A percentile compares a stretch with the other conserved stretches of the same genome.
These are phyloP conservation scores for Cetonia aurata DNA, from an alignment of 2,888 invertebrate species.

Conservation along the genomic window DNA sequence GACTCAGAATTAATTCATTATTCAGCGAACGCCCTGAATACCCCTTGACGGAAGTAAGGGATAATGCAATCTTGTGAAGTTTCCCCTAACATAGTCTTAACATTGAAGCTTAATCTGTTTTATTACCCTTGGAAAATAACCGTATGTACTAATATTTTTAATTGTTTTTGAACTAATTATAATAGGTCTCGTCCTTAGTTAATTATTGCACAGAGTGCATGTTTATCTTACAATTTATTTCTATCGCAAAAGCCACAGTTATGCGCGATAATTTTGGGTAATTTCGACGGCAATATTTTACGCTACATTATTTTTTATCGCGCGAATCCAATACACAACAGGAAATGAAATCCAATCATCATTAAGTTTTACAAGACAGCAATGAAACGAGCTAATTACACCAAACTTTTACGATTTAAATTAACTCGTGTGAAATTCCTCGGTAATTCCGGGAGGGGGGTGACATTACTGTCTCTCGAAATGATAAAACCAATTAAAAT, in stretches of 20 bases:
- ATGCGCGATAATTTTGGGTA: conserved; percentile 4
- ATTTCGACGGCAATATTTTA: conserved; percentile 7
- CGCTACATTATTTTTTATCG: conserved; percentile 23
- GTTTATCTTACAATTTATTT: conserved; percentile 18
- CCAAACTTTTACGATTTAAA: conserved; percentile 21
- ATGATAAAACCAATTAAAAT: conserved; percentile 22
- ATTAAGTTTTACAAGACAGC: conserved; percentile 28
- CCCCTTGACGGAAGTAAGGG: conserved; percentile 37
- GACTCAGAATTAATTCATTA: conserved; percentile 43
- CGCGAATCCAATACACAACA: neutral
- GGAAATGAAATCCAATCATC: conserved; percentile 36
- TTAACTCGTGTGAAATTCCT: conserved; percentile 16
- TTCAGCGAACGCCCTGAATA: conserved; percentile 41
- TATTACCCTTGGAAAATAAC: conserved; percentile 36
- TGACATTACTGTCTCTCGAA: neutral
- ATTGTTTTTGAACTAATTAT: conserved; percentile 33
- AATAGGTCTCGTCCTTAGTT: conserved; percentile 4
- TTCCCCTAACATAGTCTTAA: conserved; percentile 22
- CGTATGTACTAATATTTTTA: conserved; percentile 23
- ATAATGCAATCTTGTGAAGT: conserved; percentile 31
- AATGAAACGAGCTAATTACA: conserved; percentile 20
- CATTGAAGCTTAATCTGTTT: conserved; percentile 40
- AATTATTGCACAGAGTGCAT: conserved; percentile 7
- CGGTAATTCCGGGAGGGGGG: conserved; percentile 10
- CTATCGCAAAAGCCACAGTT: conserved; percentile 8